Evolutionary conservation across 2,797 vertebrate genomes (phyloP).

Genomic region (Pangasius djambal): DNA sequence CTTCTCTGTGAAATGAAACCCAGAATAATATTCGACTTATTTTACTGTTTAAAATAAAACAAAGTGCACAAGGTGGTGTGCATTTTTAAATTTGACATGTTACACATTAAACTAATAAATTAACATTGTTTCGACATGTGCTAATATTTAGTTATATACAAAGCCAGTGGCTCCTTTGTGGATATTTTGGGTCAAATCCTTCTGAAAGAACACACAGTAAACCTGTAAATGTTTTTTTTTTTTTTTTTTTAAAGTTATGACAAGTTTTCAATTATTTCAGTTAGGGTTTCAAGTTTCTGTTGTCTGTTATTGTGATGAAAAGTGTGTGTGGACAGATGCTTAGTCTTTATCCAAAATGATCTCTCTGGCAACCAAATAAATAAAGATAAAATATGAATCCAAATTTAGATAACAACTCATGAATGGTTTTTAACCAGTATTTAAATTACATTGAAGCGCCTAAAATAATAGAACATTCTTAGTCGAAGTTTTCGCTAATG

Average conservation of each 20-base stretch:
- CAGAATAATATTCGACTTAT: not conserved
- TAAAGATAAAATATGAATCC: not conserved
- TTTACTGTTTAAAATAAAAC: not conserved
- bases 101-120: not conserved
- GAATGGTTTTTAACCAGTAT: not conserved
- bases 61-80: not conserved
- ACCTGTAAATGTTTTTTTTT: not conserved
- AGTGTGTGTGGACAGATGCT: not conserved
- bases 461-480: not conserved
- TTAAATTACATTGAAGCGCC: not conserved
- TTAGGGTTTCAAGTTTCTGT: not conserved
- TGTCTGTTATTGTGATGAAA: not conserved
- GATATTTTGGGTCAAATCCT: not conserved
- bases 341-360: not conserved
- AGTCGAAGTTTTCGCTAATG: not conserved
- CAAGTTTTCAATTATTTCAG: not conserved
- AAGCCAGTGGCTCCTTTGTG: not conserved
- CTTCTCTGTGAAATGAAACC: not conserved
- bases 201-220: not conserved
- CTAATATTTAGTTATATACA: not conserved
- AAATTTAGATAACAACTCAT: not conserved
- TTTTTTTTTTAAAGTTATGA: not conserved
- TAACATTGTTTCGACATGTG: not conserved
- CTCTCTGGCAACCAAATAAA: slow-evolving; percentile 2
- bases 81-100: not conserved